A percentile compares a stretch with the other conserved stretches of the same genome.
Conservation (phyloP, 2,113 vertebrate species). For the Setophaga petechia region DNA sequence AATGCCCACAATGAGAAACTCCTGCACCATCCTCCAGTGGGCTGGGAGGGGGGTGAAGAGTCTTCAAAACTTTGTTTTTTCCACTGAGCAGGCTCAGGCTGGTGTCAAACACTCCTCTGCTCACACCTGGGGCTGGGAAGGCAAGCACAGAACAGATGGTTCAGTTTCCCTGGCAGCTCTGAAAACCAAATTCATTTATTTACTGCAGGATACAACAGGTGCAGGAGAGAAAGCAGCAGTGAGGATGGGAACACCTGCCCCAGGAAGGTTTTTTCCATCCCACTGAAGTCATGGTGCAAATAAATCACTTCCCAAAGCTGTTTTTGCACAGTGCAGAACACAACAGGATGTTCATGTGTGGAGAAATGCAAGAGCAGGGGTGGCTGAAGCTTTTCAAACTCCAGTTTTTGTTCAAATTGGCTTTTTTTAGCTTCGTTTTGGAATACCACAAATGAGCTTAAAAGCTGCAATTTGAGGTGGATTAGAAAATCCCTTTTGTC, state of each 20-base stretch:
- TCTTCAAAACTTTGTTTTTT: not conserved
- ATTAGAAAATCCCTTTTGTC: not conserved
- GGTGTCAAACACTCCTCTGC: not conserved
- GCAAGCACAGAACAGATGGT: not conserved
- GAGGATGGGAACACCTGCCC: not conserved
- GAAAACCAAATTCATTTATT: not conserved
- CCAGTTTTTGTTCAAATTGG: too few relatives aligned
- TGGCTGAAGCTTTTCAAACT: not conserved
- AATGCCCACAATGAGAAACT: rapidly evolving
- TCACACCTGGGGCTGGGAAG: not conserved
- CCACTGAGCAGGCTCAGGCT: not conserved
- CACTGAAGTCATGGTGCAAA: not conserved
- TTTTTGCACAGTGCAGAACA: rapidly evolving
- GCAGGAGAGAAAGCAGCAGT: not conserved
- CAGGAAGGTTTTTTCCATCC: not conserved
- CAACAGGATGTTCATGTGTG: rapidly evolving
- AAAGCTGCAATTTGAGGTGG: not conserved
- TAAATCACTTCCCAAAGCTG: not conserved
- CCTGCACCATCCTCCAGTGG: not conserved
- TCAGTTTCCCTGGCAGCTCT: not conserved
- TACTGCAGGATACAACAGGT: not conserved
- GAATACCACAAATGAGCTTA: not conserved
- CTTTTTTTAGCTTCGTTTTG: too few relatives aligned
- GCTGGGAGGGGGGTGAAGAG: not conserved
- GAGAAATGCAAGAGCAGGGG: not conserved